These are phyloP conservation scores for Lota lota DNA, from an alignment of 2,113 vertebrate species.

Conservation along the genomic window DNA sequence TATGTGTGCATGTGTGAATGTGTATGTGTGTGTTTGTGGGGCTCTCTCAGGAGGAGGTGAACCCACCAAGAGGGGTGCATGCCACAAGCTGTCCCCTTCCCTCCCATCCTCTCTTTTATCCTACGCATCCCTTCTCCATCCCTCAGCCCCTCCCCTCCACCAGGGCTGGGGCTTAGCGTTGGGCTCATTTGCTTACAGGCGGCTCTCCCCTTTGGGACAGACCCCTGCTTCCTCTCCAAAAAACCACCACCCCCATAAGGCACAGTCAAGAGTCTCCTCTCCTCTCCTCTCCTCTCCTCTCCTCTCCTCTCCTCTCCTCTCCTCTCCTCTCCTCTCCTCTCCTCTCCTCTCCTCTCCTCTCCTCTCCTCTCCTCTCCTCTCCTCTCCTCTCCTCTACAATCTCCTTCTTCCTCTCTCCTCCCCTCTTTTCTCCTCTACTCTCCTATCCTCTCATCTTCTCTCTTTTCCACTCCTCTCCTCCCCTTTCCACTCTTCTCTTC, in stretches of 20 bases:
- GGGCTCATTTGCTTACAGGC: constrained; percentile 26
- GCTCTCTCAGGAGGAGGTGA: constrained; percentile 23
- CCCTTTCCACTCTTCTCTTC: not conserved
- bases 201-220: constrained; percentile 9
- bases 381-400: not conserved
- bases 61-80: constrained; percentile 32
- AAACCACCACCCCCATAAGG: no score
- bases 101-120: constrained; percentile 7
- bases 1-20: not conserved
- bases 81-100: constrained; percentile 17
- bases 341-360: not conserved
- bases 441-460: not conserved
- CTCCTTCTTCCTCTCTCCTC: not conserved
- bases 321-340: not conserved
- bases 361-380: constrained; percentile 1
- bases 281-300: constrained; percentile 3
- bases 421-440: not conserved
- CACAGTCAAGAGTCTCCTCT: constrained; percentile 2
- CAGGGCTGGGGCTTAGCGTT: constrained; percentile 35
- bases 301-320: not conserved
- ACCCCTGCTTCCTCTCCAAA: not conserved
- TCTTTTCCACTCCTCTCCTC: not conserved
- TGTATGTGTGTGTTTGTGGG: not conserved
- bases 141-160: no score
- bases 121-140: no score